Evolutionary conservation across 1,140 invertebrate species (phyloP).

Genomic region (Elymnias hypermnestra): DNA sequence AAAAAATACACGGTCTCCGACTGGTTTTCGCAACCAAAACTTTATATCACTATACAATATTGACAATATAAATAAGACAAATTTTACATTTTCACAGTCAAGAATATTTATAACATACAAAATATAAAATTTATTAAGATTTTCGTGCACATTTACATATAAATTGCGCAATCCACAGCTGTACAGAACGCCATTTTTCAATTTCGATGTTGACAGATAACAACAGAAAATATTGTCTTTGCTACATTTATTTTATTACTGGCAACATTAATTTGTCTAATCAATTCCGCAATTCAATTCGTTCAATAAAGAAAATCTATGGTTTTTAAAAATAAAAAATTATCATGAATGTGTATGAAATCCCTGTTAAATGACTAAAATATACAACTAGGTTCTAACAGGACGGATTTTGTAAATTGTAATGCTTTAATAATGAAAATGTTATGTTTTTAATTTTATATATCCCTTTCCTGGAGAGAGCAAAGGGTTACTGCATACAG

Average conservation of each 20-base stretch:
- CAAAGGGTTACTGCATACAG: too few species aligned
- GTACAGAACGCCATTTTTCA: constrained; percentile 73
- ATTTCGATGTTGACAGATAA: constrained; percentile 38
- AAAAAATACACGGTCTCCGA: constrained; percentile 72
- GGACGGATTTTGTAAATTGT: too few species aligned
- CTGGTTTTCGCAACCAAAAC: constrained; percentile 49
- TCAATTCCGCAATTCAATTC: too few species aligned
- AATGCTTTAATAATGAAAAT: too few species aligned
- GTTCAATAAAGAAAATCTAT: too few species aligned
- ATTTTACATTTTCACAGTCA: constrained; percentile 45
- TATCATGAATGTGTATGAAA: too few species aligned
- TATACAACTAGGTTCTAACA: too few species aligned
- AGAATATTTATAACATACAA: constrained; percentile 46
- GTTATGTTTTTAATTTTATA: too few species aligned
- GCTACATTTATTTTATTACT: background rate
- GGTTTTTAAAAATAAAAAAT: too few species aligned
- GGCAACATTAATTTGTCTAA: too few species aligned
- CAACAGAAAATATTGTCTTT: constrained; percentile 1
- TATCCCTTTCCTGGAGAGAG: too few species aligned
- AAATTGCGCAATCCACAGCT: constrained; percentile 74
- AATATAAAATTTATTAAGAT: constrained; percentile 50
- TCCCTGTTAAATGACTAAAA: too few species aligned
- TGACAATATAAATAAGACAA: constrained; percentile 38
- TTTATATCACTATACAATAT: constrained; percentile 40
- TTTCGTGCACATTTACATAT: constrained; percentile 68